A percentile compares a stretch with the other conserved stretches of the same genome.
Conservation (phyloP, 2,113 vertebrate genomes). For the Psilopogon haemacephalus region DNA sequence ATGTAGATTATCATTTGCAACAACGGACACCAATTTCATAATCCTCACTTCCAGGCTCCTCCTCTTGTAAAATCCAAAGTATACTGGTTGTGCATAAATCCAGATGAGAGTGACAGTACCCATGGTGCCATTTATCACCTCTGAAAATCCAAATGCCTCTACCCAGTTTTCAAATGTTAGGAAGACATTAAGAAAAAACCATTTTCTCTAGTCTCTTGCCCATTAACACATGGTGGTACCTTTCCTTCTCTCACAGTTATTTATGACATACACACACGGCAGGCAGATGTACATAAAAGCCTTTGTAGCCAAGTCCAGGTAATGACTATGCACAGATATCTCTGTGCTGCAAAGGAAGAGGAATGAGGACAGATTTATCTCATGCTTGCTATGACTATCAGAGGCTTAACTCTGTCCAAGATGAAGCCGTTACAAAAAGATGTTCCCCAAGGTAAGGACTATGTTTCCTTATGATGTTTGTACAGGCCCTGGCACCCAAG, state of each 20-base stretch:
- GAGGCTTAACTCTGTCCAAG: neutral
- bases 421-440: neutral
- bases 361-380: neutral
- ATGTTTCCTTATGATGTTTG: neutral
- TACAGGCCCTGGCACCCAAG: neutral
- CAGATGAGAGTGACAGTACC: neutral
- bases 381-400: neutral
- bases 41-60: neutral
- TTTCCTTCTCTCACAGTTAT: neutral
- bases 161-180: neutral
- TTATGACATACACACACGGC: neutral
- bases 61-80: neutral
- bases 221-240: neutral
- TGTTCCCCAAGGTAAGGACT: neutral
- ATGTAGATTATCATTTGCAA: neutral
- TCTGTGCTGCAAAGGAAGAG: neutral
- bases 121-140: neutral
- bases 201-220: neutral
- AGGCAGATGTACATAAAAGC: neutral
- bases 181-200: neutral
- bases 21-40: neutral
- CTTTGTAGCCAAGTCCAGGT: rapidly evolving
- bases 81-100: neutral
- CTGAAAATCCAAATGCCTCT: neutral
- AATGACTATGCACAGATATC: neutral